These are phyloP conservation scores for Meloidogyne floridensis DNA, from an alignment of 1,140 invertebrate species.

Conservation along the genomic window DNA sequence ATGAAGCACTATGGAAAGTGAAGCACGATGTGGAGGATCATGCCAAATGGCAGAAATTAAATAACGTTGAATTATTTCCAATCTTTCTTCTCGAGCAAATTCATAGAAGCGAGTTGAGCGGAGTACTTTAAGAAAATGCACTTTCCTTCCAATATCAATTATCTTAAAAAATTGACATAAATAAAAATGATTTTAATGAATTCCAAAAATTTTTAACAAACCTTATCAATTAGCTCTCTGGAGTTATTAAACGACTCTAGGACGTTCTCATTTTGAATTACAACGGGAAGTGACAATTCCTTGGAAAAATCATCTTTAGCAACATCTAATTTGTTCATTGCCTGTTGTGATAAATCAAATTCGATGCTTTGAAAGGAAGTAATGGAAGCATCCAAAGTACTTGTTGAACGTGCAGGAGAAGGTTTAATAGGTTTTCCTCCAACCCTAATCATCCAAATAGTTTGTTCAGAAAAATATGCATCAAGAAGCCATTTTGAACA, in stretches of 20 bases:
- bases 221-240: conserved; percentile 5
- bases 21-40: background rate
- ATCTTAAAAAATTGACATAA: conserved; percentile 19
- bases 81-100: background rate
- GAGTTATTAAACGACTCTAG: background rate
- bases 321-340: background rate
- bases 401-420: background rate
- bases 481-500: conserved; percentile 16
- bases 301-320: background rate
- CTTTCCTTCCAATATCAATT: conserved; percentile 29
- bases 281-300: background rate
- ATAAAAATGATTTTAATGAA: background rate
- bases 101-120: conserved; percentile 21
- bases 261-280: background rate
- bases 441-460: conserved; percentile 1
- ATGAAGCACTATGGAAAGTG: background rate
- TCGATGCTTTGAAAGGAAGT: background rate
- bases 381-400: background rate
- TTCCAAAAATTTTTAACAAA: background rate
- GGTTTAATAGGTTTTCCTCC: background rate
- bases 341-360: background rate
- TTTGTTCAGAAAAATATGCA: background rate
- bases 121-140: conserved; percentile 24
- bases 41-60: background rate
- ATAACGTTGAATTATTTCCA: background rate